phyloP scores from a whole-genome alignment of 2,113 vertebrate species.

The Monopterus albus region DNA sequence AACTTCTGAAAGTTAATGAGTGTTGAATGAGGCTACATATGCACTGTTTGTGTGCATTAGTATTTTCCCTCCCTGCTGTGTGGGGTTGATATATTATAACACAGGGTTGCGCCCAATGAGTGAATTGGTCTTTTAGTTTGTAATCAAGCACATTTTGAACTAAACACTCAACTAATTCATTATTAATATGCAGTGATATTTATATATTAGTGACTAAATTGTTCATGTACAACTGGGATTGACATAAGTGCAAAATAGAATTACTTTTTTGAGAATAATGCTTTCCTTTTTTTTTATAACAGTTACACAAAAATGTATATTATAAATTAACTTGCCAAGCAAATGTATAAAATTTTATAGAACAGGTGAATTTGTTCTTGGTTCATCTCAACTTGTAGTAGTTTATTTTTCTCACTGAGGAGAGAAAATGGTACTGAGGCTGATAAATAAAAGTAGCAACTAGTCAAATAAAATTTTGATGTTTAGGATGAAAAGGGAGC shows the following conservation, averaged over 20 bases:
- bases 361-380: not conserved
- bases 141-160: conserved; percentile 25
- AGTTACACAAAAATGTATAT: not conserved
- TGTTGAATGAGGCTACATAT: conserved; percentile 3
- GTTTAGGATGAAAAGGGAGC: not conserved
- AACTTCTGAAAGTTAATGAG: not conserved
- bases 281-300: not conserved
- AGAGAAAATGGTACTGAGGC: not conserved
- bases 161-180: not conserved
- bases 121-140: not conserved
- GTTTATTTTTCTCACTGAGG: not conserved
- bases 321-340: not conserved
- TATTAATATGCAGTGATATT: not conserved
- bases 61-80: conserved; percentile 22
- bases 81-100: conserved; percentile 19
- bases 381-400: not conserved
- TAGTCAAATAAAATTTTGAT: not conserved
- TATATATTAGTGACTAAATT: not conserved
- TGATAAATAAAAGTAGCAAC: not conserved
- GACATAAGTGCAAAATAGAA: not conserved
- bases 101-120: not conserved
- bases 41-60: not conserved
- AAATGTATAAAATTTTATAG: not conserved
- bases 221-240: not conserved
- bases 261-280: not conserved